Evolutionary conservation across 2,888 invertebrate species (phyloP), one percentile per base, ranked within the genome.

Genomic region (Allophyes oxyacanthae): DNA sequence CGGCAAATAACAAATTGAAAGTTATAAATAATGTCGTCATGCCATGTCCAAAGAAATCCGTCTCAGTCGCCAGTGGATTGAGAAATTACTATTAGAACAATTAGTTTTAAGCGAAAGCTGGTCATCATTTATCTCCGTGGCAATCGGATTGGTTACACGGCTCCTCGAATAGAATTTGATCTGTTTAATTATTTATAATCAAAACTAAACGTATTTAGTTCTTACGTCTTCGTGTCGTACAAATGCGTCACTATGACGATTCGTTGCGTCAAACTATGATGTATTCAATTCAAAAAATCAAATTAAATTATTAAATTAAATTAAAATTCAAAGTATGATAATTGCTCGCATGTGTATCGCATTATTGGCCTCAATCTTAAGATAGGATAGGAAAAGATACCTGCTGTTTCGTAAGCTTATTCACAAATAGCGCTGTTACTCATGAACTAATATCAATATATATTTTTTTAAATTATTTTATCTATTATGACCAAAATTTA

Each of bases 31-130:
- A 78, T 66, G 68, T 75, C 76, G 80, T 81, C 84, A 84, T 70
- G 61, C 77, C 81, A 75, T 81, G 80, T 83, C 86, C 72, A 78
- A 87, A 84, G 78, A 78, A 83, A 90, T 91, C 84, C 75, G 84
- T 84, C 84, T 79, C 82, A 82, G 86, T 83, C 84, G 66, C 76
- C 69, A 75, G 62, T 68, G 73, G 79, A 85, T 89, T 87, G 86
- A 87, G 89, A 88, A 87, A 90, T 90, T 83, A 87, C 82, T 83
- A 88, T 86, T 81, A 83, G 76, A 82, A 82, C 81, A 84, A 90
- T 89, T 89, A 87, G 84, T 88, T 89, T 84, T 78, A 79, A 86
- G 81, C 74, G 82, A 86, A 88, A 86, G 83, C 85, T 75, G 76
- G 74, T 82, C 79, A 81, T 84, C 84, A 87, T 91, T 89, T 86